A percentile compares a stretch with the other conserved stretches of the same genome.
These are phyloP conservation scores for Centropristis striata DNA, from an alignment of 2,113 vertebrate genomes.

Conservation along the genomic window DNA sequence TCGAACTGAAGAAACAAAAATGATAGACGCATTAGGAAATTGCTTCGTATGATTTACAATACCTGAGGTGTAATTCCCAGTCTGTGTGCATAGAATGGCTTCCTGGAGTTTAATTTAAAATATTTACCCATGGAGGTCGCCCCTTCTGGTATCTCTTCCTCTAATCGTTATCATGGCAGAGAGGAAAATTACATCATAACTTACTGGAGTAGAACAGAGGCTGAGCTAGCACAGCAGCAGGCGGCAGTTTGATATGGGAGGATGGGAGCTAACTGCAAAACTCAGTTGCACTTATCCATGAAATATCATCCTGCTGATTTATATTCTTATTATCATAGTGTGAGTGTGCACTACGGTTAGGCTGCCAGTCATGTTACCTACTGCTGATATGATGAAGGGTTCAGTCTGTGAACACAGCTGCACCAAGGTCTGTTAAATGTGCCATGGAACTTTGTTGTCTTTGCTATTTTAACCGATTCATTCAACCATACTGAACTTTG, in stretches of 20 bases:
- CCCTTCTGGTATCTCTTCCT: constrained; percentile 33
- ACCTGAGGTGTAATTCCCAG: constrained; percentile 9
- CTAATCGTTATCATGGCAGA: constrained; percentile 60
- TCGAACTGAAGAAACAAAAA: constrained; percentile 23
- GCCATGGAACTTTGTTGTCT: background rate
- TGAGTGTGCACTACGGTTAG: background rate
- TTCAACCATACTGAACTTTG: background rate
- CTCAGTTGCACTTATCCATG: constrained; percentile 26
- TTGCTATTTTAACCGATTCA: background rate
- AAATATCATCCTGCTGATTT: constrained; percentile 54
- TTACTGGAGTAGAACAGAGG: constrained; percentile 61
- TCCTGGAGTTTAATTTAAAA: constrained; percentile 54
- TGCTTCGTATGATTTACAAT: constrained; percentile 20
- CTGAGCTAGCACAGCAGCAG: constrained; percentile 53
- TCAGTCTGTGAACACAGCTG: background rate
- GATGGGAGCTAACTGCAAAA: constrained; percentile 38
- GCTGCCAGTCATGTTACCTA: constrained; percentile 29
- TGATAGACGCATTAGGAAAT: background rate
- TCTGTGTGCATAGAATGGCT: constrained; percentile 2
- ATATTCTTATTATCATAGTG: constrained; percentile 31
- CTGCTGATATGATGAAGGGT: constrained; percentile 24
- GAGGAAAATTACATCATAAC: constrained; percentile 76
- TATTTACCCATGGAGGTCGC: constrained; percentile 39
- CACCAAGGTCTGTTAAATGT: background rate
- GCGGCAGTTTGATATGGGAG: constrained; percentile 39